Conservation (phyloP, 2,888 invertebrate genomes). For the Eupithecia dodoneata region DNA sequence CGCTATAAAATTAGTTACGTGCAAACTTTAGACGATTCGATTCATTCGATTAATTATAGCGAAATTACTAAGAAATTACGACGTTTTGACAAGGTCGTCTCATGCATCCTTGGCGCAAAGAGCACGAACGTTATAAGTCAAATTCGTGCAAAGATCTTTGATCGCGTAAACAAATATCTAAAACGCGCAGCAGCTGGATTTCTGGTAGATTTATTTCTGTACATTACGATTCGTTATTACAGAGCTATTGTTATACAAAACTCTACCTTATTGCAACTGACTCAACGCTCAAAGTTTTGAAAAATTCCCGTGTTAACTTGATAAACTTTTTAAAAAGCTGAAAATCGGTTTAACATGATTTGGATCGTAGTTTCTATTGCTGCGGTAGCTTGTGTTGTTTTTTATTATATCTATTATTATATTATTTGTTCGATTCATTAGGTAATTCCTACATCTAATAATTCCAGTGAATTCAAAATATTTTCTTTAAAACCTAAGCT, state of each 20-base stretch:
- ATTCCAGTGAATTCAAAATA: background rate
- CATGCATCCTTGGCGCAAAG: conserved; percentile 25
- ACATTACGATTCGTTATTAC: conserved; percentile 49
- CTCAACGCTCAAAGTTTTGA: conserved; percentile 19
- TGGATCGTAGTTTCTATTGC: background rate
- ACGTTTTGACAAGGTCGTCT: conserved; percentile 30
- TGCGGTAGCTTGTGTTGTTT: background rate
- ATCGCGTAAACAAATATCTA: conserved; percentile 42
- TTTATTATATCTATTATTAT: background rate
- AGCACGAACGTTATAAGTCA: conserved; percentile 35
- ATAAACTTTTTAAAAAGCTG: background rate
- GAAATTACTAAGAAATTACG: conserved; percentile 16
- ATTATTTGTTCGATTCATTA: background rate
- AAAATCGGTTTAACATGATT: background rate
- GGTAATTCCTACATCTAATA: background rate
- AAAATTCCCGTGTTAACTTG: background rate
- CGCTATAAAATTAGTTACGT: conserved; percentile 24
- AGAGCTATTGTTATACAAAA: conserved; percentile 39
- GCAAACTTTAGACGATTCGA: conserved; percentile 19
- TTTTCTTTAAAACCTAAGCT: background rate
- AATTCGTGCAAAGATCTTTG: conserved; percentile 32
- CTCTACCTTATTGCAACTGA: conserved; percentile 40
- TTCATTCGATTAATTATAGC: conserved; percentile 10
- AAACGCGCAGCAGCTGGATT: conserved; percentile 50
- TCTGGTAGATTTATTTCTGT: conserved; percentile 55